Evolutionary conservation across 2,113 vertebrate species (phyloP).

Genomic region (Zosterops japonicus): DNA sequence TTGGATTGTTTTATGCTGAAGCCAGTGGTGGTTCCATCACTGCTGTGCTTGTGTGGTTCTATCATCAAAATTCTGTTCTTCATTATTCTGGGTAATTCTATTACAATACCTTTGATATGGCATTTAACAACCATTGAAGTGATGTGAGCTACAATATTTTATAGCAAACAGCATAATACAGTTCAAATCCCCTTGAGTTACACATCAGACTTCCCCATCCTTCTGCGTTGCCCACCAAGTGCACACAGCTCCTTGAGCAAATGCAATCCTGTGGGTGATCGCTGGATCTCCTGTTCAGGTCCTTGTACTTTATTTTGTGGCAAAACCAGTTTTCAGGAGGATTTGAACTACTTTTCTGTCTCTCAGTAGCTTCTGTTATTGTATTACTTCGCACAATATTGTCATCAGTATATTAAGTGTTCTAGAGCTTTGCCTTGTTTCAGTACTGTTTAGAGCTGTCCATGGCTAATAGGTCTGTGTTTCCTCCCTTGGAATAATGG

Average conservation of each 20-base stretch:
- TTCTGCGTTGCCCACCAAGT: not conserved
- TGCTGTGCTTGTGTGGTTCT: not conserved
- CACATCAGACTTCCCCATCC: rapidly evolving
- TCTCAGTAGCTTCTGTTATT: not conserved
- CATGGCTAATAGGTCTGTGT: not conserved
- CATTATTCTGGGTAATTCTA: not conserved
- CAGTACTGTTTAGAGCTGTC: not conserved
- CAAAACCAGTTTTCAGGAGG: not conserved
- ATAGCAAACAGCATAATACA: not conserved
- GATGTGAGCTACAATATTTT: not conserved
- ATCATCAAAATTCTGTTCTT: not conserved
- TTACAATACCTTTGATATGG: not conserved
- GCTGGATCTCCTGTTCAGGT: not conserved
- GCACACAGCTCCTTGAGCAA: not conserved
- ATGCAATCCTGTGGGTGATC: not conserved
- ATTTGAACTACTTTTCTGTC: not conserved
- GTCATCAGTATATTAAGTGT: not conserved
- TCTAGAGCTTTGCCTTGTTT: not conserved
- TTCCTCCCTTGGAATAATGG: not conserved
- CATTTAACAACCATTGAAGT: not conserved
- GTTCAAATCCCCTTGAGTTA: not conserved
- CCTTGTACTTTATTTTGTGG: not conserved
- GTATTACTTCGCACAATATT: too few species aligned
- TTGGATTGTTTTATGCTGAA: not conserved
- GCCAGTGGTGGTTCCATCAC: not conserved